These are phyloP conservation scores for Tapera naevia DNA, from an alignment of 2,797 vertebrate species.

Conservation along the genomic window DNA sequence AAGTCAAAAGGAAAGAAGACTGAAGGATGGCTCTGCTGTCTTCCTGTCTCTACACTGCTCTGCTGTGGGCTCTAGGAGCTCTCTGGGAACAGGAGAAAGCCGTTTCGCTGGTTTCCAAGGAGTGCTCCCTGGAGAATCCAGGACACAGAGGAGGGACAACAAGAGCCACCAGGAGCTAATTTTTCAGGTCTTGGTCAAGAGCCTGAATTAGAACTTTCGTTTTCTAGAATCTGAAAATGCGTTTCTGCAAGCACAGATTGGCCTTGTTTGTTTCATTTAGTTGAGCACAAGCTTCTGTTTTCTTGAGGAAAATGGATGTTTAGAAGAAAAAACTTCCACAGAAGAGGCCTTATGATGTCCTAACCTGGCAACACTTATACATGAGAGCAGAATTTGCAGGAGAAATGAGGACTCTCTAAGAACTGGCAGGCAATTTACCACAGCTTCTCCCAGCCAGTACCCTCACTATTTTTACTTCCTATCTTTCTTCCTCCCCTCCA, in stretches of 20 bases:
- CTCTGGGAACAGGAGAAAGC: accelerated
- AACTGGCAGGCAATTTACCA: not conserved
- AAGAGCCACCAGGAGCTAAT: not conserved
- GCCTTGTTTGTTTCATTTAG: not conserved
- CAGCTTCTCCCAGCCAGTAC: not conserved
- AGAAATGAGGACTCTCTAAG: not conserved
- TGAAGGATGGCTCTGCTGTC: not conserved
- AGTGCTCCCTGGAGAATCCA: not conserved
- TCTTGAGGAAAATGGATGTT: not conserved
- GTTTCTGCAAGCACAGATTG: not conserved
- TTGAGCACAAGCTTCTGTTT: not conserved
- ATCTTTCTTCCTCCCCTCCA: not conserved
- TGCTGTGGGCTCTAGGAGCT: accelerated
- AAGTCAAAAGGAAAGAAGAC: not conserved
- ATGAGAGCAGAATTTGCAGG: not conserved
- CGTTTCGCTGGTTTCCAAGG: accelerated
- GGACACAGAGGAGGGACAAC: not conserved
- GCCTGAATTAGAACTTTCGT: not conserved
- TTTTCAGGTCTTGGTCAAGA: not conserved
- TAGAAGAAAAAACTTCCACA: not conserved
- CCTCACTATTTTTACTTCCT: not conserved
- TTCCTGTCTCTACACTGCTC: not conserved
- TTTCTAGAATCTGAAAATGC: not conserved
- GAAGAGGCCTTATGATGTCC: not conserved
- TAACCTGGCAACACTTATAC: not conserved